Conservation (phyloP, 1,140 invertebrate species). For the Pachyrhynchus sulphureomaculatus region DNA sequence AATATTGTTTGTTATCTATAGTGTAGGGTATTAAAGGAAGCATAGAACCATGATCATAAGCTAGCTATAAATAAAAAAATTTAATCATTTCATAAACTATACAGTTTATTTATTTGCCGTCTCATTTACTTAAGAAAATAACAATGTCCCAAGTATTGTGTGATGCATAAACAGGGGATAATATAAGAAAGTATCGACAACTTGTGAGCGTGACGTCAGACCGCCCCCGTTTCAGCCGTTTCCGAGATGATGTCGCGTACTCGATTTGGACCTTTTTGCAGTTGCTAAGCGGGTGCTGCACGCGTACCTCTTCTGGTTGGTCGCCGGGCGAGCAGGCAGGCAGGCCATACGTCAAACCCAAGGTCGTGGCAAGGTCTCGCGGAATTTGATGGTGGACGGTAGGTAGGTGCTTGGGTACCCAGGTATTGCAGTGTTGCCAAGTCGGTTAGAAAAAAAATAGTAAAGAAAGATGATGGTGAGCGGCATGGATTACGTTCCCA, state of each 20-base stretch:
- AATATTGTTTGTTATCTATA: too few relatives aligned
- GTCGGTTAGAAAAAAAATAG: too few relatives aligned
- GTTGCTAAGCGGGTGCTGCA: constrained; percentile 14
- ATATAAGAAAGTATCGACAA: background rate
- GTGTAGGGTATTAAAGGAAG: too few relatives aligned
- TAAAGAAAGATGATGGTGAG: too few relatives aligned
- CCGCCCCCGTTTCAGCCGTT: constrained; percentile 11
- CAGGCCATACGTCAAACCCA: constrained; percentile 7
- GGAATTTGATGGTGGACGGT: background rate
- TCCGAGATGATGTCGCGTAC: background rate
- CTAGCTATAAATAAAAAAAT: too few relatives aligned
- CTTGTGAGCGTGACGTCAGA: constrained; percentile 1
- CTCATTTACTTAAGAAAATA: too few relatives aligned
- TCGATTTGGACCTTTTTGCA: constrained; percentile 14
- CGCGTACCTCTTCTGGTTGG: constrained; percentile 8
- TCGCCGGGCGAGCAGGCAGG: background rate
- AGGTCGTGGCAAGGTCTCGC: constrained; percentile 12
- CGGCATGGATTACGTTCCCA: too few relatives aligned
- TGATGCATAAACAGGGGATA: too few relatives aligned
- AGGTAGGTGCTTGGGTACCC: background rate
- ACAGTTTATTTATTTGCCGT: too few relatives aligned
- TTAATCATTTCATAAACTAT: too few relatives aligned
- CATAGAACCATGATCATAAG: too few relatives aligned
- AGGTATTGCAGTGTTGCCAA: background rate
- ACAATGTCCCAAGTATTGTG: too few relatives aligned